Conservation (phyloP, 1,140 invertebrate genomes). For the Anoplolepis gracilipes region DNA sequence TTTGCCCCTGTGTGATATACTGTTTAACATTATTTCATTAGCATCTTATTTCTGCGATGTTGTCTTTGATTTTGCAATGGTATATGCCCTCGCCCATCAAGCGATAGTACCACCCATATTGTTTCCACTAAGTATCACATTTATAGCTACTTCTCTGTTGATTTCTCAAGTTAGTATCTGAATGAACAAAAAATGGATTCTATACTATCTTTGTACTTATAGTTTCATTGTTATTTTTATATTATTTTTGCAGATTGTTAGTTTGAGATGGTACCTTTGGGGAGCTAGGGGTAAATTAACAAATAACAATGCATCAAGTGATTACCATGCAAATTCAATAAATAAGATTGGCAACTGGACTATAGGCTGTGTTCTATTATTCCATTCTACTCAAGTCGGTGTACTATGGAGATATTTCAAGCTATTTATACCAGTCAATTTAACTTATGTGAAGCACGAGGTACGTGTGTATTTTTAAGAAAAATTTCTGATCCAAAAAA, state of each 20-base stretch:
- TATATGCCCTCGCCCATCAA: constrained; percentile 91
- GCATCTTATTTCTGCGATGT: constrained; percentile 97
- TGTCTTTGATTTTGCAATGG: constrained; percentile 94
- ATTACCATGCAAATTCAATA: constrained; percentile 71
- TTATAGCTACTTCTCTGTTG: constrained; percentile 90
- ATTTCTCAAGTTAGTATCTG: constrained; percentile 89
- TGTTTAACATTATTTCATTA: constrained; percentile 96
- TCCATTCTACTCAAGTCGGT: constrained; percentile 93
- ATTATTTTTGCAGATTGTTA: constrained; percentile 78
- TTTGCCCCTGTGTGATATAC: constrained; percentile 94
- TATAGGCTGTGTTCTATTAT: constrained; percentile 86
- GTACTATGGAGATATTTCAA: constrained; percentile 96
- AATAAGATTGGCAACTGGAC: constrained; percentile 81
- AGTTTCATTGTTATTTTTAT: neutral
- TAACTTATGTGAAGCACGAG: constrained; percentile 93
- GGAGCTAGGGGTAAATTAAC: constrained; percentile 83
- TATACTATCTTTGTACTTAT: neutral
- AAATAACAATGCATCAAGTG: constrained; percentile 65
- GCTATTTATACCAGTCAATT: constrained; percentile 94
- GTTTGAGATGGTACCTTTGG: constrained; percentile 85
- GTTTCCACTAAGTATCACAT: constrained; percentile 89
- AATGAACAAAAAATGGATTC: neutral
- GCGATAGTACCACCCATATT: constrained; percentile 86
- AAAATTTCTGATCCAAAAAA: neutral
- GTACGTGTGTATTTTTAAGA: constrained; percentile 83